Conservation (phyloP, 2,113 vertebrate genomes). For the Recurvirostra avosetta region DNA sequence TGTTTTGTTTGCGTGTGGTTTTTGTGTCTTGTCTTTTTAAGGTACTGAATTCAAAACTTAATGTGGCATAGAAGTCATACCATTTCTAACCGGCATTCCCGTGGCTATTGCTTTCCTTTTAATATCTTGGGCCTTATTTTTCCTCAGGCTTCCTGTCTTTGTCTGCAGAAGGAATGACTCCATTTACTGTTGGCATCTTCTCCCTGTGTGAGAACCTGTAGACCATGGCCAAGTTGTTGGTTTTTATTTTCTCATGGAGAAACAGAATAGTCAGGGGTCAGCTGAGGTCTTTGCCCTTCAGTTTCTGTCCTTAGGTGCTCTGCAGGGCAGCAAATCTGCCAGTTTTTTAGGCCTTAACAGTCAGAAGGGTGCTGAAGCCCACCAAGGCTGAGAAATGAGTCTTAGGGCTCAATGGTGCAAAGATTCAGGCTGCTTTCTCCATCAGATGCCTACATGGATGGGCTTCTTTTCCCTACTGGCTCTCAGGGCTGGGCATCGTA, state of each 20-base stretch:
- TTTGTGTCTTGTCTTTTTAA: background rate
- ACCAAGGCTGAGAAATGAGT: background rate
- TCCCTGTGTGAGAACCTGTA: background rate
- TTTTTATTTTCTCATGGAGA: background rate
- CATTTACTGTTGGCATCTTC: background rate
- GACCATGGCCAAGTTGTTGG: background rate
- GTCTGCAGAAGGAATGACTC: background rate
- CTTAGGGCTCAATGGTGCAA: background rate
- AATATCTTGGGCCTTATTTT: background rate
- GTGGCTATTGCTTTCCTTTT: background rate
- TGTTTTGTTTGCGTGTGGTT: background rate
- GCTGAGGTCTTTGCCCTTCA: background rate
- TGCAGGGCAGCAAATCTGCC: background rate
- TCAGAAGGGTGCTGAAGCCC: background rate
- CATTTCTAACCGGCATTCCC: background rate
- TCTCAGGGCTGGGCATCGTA: background rate
- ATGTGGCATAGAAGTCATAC: background rate
- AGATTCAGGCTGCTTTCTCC: background rate
- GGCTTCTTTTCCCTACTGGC: background rate
- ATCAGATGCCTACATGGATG: background rate
- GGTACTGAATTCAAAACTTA: background rate
- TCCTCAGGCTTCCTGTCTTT: constrained; percentile 20
- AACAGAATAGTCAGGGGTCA: background rate
- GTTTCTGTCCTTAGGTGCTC: background rate
- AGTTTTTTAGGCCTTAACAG: background rate